These are phyloP conservation scores for Dreissena polymorpha DNA, from an alignment of 1,140 invertebrate species.

Conservation along the genomic window DNA sequence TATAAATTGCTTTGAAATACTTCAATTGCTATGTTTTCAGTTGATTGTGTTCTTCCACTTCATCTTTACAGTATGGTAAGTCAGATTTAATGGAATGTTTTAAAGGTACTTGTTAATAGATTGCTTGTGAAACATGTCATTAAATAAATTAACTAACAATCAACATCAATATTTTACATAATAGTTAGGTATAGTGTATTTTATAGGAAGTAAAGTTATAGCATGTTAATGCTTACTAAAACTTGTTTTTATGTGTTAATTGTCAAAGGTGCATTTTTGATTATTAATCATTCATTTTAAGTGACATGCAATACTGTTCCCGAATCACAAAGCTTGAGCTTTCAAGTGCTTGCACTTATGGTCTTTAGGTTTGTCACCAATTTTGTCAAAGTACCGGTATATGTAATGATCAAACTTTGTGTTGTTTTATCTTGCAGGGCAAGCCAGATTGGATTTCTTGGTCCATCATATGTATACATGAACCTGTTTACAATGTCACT, in stretches of 20 bases:
- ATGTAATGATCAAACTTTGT: too few species aligned
- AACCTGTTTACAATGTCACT: slow-evolving; percentile 63
- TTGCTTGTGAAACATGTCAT: too few species aligned
- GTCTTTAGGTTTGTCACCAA: too few species aligned
- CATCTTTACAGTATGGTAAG: slow-evolving; percentile 41
- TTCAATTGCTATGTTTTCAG: slow-evolving; percentile 13
- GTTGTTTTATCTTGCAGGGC: slow-evolving; percentile 58
- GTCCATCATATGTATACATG: slow-evolving; percentile 63
- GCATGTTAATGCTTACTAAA: background rate
- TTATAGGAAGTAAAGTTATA: too few species aligned
- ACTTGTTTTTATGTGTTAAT: background rate
- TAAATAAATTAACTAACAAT: too few species aligned
- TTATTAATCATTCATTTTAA: background rate
- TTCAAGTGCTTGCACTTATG: too few species aligned
- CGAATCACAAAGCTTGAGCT: too few species aligned
- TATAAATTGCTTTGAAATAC: too few species aligned
- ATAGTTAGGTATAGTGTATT: too few species aligned
- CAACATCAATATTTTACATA: too few species aligned
- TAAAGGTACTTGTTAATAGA: background rate
- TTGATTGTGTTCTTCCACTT: slow-evolving; percentile 36
- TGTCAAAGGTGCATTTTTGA: too few species aligned
- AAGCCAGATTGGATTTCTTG: slow-evolving; percentile 50
- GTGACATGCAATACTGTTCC: background rate
- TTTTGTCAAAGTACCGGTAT: too few species aligned
- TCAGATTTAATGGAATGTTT: background rate